Evolutionary conservation across 2,113 vertebrate species (phyloP).

Genomic region (Bothrops jararaca): DNA sequence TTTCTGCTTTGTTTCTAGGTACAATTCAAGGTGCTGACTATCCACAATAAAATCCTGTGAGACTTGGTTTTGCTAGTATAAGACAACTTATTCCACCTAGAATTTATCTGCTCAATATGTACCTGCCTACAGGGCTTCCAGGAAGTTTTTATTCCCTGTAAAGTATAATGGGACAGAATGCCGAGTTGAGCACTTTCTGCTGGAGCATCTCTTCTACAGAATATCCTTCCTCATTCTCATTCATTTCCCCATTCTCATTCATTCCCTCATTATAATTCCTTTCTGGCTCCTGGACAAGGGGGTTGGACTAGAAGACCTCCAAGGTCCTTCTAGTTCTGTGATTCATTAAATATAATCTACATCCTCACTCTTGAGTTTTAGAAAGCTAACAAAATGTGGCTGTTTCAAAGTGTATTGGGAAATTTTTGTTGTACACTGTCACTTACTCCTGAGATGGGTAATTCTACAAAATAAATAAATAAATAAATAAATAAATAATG

Average conservation of each 20-base stretch:
- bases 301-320: neutral
- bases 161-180: neutral
- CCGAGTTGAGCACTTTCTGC: neutral
- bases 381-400: neutral
- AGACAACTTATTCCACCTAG: neutral
- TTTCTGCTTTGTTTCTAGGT: neutral
- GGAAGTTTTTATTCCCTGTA: neutral
- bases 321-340: neutral
- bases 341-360: neutral
- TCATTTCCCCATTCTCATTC: neutral
- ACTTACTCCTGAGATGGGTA: neutral
- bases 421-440: neutral
- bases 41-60: neutral
- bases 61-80: neutral
- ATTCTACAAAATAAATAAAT: neutral
- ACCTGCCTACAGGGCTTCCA: neutral
- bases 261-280: neutral
- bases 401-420: neutral
- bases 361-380: neutral
- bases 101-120: neutral
- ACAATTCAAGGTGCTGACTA: neutral
- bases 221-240: neutral
- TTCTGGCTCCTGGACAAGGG: neutral
- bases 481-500: no score
- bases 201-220: neutral